Evolutionary conservation across 23 tunicate species (phyloP), one percentile per base, ranked within the genome.

Genomic region (Styela plicata): DNA sequence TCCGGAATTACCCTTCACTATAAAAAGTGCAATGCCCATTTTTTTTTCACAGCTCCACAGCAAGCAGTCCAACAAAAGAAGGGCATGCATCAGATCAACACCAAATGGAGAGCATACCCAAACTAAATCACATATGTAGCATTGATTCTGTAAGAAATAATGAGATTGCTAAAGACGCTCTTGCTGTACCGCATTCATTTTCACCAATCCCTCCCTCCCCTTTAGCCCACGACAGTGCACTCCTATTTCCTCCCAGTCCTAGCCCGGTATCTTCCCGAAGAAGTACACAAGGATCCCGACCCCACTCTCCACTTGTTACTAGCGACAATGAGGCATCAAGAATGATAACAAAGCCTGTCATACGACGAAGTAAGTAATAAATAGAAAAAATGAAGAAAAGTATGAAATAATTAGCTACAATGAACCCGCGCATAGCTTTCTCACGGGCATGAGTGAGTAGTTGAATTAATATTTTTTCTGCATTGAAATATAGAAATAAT

Each of bases 171-270:
- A n/a, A n/a, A n/a, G 57, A 44, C 57, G 57, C 13, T 5, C 57
- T 44, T 44, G 13, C 57, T 18, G 30, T 27, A 13, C 31, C 71
- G 19, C 71, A 67, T 25, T 25, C 71, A 22, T 67, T 27, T 67
- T 67, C 71, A 24, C 71, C 2, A 67, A 1, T 13, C 10, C 13
- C 24, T 19, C 71, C 71, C 22, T 67, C 71, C 18, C 71, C 71
- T 27, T 67, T 1, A 22, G 24, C 30, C 16, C 71, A 67, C 24
- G 71, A 67, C 71, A 67, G 2, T 24, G 71, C 71, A 67, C 31
- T 67, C 24, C 71, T 67, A 16, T 27, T 67, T 25, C 71, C 71
- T 27, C 71, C 30, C 71, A 67, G 71, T 67, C 2, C 31, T 29
- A 67, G 71, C 22, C 2, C 31, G 17, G 57, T 13, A 44, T 44